Evolutionary conservation across 2,888 invertebrate genomes (phyloP).

Genomic region (Pseudococcus viburni): DNA sequence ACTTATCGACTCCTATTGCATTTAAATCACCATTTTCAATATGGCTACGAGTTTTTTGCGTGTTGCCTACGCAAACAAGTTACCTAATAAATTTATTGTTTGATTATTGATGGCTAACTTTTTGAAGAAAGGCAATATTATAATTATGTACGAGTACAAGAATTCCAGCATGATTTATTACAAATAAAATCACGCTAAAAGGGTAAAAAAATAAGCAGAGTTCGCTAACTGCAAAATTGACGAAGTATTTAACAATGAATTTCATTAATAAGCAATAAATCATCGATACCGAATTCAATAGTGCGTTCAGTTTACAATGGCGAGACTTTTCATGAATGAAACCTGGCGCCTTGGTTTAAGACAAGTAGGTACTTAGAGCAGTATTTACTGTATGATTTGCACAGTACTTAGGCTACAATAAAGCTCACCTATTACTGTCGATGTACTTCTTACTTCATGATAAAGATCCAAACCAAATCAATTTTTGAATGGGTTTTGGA

Average conservation of each 20-base stretch:
- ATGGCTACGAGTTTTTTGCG: constrained; percentile 4
- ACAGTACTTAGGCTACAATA: no score
- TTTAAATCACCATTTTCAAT: constrained; percentile 2
- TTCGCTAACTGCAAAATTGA: background rate
- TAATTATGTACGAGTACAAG: background rate
- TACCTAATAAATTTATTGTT: constrained; percentile 1
- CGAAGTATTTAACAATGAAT: background rate
- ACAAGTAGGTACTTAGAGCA: no score
- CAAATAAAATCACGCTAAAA: background rate
- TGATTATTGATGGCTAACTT: background rate
- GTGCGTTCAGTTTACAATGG: no score
- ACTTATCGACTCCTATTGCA: background rate
- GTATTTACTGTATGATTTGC: no score
- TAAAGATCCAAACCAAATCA: no score
- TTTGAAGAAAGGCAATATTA: background rate
- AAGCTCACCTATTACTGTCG: no score
- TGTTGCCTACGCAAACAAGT: constrained; percentile 31
- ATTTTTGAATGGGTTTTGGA: no score
- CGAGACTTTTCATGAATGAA: no score
- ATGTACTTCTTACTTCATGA: no score
- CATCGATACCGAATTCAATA: background rate
- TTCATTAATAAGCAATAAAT: background rate
- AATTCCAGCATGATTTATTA: background rate
- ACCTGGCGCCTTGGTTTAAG: no score
- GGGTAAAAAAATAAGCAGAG: background rate